Evolutionary conservation across 2,888 invertebrate species (phyloP), one percentile per base, ranked within the genome.

Genomic region (Beris morrisii): DNA sequence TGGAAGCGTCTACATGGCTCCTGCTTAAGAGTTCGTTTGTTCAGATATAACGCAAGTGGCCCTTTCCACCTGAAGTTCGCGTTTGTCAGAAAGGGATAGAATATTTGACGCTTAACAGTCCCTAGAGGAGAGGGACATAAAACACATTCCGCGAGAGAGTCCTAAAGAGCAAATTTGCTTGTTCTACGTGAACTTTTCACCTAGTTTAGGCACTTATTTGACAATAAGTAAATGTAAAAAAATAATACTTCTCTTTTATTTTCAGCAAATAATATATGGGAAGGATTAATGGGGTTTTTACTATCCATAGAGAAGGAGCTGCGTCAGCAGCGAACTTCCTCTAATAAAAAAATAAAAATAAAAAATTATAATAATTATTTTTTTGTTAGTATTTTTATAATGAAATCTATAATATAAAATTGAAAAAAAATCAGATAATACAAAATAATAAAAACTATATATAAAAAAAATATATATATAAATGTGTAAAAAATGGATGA

Each of bases 401-500:
- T 69, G 69, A 67, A 69, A 65, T 67, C 61, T 69, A 69, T 69
- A 69, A 65, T 66, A 69, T 64, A 64, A 66, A 63, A 64, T 45
- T 54, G 45, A 59, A 48, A 64, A 54, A 32, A 54, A 64, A 53
- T 22, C 22, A 54, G 12, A 64, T 44, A 54, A 28, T 44, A 64
- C 30, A 64, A 64, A 54, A 64, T 46, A 64, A 64, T 28, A 31
- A 61, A 54, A 50, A 45, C 54, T 64, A 64, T 64, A 64, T 64
- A 64, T 58, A 58, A 55, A 38, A 15, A 54, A 64, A 46, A 64
- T 64, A 64, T 64, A 22, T 22, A 22, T 22, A 64, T 64, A 64
- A 55, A 64, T 64, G 56, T 64, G 56, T 64, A 64, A 46, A 64
- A 64, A 50, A 64, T 55, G 84, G 92, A 80, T 89, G 87, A 78